phyloP scores from a whole-genome alignment of 2,888 invertebrate genomes.

The Cosmia pyralina region DNA sequence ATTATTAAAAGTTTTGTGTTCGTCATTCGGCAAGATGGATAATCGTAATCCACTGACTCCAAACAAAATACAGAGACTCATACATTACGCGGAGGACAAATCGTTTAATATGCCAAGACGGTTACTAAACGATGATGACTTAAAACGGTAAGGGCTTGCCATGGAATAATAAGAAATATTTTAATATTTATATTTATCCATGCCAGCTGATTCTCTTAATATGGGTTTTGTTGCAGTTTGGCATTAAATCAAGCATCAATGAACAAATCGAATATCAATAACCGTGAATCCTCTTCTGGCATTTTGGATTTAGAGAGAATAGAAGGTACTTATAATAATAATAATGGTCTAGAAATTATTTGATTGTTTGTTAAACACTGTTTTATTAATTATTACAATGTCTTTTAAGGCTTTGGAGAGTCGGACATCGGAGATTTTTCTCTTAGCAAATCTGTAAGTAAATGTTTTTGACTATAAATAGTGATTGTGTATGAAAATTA shows the following conservation, averaged over 20 bases:
- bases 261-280: slow-evolving; percentile 57
- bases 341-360: background rate
- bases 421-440: slow-evolving; percentile 76
- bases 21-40: slow-evolving; percentile 73
- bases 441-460: slow-evolving; percentile 81
- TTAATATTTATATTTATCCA: slow-evolving; percentile 11
- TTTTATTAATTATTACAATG: background rate
- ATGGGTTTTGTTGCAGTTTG: slow-evolving; percentile 66
- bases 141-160: slow-evolving; percentile 70
- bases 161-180: background rate
- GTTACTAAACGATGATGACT: slow-evolving; percentile 71
- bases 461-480: slow-evolving; percentile 10
- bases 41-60: slow-evolving; percentile 85
- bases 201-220: slow-evolving; percentile 60
- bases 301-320: slow-evolving; percentile 83
- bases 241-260: slow-evolving; percentile 60
- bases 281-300: slow-evolving; percentile 82
- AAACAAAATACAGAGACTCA: slow-evolving; percentile 83
- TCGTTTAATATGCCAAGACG: slow-evolving; percentile 75
- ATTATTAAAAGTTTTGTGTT: slow-evolving; percentile 11
- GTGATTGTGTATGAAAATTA: background rate
- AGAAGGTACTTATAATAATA: slow-evolving; percentile 74
- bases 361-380: background rate
- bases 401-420: slow-evolving; percentile 81
- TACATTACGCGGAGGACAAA: slow-evolving; percentile 84